Evolutionary conservation across 2,797 vertebrate genomes (phyloP), one percentile per base, ranked within the genome.

Genomic region (Steatocranus sp.): DNA sequence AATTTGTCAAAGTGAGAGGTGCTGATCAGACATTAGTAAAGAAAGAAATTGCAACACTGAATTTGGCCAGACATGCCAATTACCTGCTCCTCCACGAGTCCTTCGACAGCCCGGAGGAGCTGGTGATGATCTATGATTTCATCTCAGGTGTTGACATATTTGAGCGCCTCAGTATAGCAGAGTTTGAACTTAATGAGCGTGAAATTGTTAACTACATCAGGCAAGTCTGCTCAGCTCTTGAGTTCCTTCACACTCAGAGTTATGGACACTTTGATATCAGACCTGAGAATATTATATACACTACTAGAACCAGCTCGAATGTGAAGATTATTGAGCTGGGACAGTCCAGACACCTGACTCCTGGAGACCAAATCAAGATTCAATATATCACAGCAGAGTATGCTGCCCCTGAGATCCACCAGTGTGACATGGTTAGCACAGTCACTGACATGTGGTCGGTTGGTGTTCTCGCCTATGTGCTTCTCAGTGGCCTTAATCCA

Each of bases 381-480:
- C 97, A 98, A 84, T 99, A 98, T 88, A 98, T 96, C 83, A 96
- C 98, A 78, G 97, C 97, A 83, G 99, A 99, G 89, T 99, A 98
- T 68, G 97, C 97, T 14, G 99, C 97, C 0, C 98, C 98, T 83
- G 99, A 99, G 96, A 97, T 99, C 88, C 99, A 99, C 92, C 98
- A 98, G 63, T 97, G 98, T 88, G 98, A 99, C 84, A 92, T 99
- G 90, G 97, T 99, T 89, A 99, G 97, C 92, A 94, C 96, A 80
- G 97, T 98, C 76, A 99, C 98, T 5, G 99, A 99, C 85, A 99
- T 99, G 98, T 99, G 99, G 99, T 97, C 98, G 12, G 97, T 99
- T 58, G 99, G 99, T 87, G 97, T 97, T 5, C 94, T 99, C 58
- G 95, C 97, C 1, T 99, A 99, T 11, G 96, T 99, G 83, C 97